phyloP scores from a whole-genome alignment of 2,113 vertebrate species.

The Prionailurus viverrinus region DNA sequence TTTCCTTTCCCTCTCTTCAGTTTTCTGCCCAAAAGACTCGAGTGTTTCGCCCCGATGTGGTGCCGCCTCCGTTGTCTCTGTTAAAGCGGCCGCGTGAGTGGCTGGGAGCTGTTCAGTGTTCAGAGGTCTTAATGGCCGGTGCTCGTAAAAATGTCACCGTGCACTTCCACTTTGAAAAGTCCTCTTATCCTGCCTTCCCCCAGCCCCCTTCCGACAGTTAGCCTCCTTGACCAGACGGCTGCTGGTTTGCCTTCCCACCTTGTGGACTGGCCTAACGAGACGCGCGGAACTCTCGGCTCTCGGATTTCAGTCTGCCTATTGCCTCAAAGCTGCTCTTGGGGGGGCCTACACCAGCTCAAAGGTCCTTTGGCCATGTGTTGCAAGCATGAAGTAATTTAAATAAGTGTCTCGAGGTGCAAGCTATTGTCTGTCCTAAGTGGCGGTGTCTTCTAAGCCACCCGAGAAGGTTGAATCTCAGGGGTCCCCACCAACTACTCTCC shows the following conservation, averaged over 20 bases:
- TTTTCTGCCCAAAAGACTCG: neutral
- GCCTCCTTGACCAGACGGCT: constrained; percentile 75
- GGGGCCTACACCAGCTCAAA: constrained; percentile 71
- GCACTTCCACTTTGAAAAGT: constrained; percentile 86
- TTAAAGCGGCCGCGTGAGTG: constrained; percentile 82
- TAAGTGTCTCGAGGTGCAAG: neutral
- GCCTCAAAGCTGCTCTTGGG: constrained; percentile 80
- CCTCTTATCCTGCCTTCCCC: constrained; percentile 85
- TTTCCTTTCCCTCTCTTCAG: constrained; percentile 49
- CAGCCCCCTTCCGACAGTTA: constrained; percentile 79
- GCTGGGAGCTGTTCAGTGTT: constrained; percentile 75
- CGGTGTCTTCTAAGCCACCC: neutral
- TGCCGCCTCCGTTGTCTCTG: constrained; percentile 83
- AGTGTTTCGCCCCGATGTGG: neutral
- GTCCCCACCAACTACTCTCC: neutral
- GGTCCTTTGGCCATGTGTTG: constrained; percentile 71
- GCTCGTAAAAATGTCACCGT: constrained; percentile 87
- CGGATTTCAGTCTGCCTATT: constrained; percentile 80
- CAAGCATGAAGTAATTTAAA: constrained; percentile 43
- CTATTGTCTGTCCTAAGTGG: neutral
- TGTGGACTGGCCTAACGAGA: constrained; percentile 84
- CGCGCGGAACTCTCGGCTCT: constrained; percentile 78
- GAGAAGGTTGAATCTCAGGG: neutral
- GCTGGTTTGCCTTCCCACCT: constrained; percentile 82
- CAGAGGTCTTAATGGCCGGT: constrained; percentile 79